phyloP scores from a whole-genome alignment of 1,140 invertebrate genomes.

The Orchestia grillus region DNA sequence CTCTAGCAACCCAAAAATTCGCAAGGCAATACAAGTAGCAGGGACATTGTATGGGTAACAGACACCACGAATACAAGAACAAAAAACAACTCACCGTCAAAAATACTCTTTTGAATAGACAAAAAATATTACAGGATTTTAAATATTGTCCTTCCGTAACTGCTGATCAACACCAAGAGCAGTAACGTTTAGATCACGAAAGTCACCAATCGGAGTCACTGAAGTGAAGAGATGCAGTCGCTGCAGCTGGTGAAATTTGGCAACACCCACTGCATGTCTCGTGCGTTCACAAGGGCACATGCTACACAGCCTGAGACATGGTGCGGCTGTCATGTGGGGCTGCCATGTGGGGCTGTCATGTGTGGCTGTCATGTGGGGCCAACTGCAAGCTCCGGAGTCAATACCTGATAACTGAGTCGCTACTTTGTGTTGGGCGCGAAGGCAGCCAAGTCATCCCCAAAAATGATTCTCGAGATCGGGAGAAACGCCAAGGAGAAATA shows the following conservation, averaged over 20 bases:
- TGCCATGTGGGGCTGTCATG: background rate
- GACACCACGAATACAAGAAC: background rate
- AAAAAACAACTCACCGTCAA: background rate
- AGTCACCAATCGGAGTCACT: too few relatives aligned
- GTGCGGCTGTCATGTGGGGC: background rate
- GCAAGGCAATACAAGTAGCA: background rate
- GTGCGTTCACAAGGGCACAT: too few relatives aligned
- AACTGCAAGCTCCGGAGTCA: too few relatives aligned
- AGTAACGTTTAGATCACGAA: background rate
- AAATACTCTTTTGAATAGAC: background rate
- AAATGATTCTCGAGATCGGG: too few relatives aligned
- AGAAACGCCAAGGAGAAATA: too few relatives aligned
- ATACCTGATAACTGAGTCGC: too few relatives aligned
- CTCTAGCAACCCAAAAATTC: background rate
- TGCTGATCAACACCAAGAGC: background rate
- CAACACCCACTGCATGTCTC: too few relatives aligned
- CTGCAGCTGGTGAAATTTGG: background rate
- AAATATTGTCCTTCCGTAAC: background rate
- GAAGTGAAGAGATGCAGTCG: background rate
- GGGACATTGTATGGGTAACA: too few relatives aligned
- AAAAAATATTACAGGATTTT: background rate
- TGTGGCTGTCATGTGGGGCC: too few relatives aligned
- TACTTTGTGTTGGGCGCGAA: too few relatives aligned
- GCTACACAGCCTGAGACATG: too few relatives aligned
- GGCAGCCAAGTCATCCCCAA: too few relatives aligned